These are phyloP conservation scores for Propithecus deckenii DNA, from an alignment of 2,797 vertebrate genomes.

Conservation along the genomic window DNA sequence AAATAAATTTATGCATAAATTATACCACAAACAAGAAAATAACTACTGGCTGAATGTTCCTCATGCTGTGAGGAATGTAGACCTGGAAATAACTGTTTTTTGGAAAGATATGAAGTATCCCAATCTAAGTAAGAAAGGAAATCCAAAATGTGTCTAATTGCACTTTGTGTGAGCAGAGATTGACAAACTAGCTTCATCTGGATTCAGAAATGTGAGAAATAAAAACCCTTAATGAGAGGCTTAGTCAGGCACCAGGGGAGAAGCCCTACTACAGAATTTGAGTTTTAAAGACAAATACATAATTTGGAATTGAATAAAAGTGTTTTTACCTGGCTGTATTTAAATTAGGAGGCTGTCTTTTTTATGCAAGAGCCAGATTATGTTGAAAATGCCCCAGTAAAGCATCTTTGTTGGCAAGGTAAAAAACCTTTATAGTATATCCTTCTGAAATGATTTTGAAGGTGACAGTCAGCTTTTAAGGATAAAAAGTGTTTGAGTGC, in stretches of 20 bases:
- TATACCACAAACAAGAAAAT: background rate
- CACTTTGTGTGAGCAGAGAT: background rate
- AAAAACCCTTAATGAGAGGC: background rate
- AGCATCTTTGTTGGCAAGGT: background rate
- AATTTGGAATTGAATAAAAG: background rate
- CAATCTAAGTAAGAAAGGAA: background rate
- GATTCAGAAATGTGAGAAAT: background rate
- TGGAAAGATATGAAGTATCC: background rate
- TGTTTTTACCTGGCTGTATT: background rate
- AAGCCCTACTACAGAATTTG: background rate
- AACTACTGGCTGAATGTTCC: background rate
- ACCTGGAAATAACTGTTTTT: background rate
- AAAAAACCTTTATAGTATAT: background rate
- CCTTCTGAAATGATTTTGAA: background rate
- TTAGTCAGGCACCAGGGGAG: background rate
- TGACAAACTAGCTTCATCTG: background rate
- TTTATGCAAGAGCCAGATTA: background rate
- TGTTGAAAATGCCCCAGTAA: background rate
- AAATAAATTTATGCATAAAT: background rate
- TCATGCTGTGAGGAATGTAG: background rate
- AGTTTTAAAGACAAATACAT: background rate
- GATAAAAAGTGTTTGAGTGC: background rate
- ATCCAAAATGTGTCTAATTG: background rate
- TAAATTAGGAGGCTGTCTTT: background rate
- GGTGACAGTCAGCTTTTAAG: background rate